A percentile compares a stretch with the other conserved stretches of the same genome.
Conservation (phyloP, 2,113 vertebrate genomes). For the Tragelaphus scriptus region DNA sequence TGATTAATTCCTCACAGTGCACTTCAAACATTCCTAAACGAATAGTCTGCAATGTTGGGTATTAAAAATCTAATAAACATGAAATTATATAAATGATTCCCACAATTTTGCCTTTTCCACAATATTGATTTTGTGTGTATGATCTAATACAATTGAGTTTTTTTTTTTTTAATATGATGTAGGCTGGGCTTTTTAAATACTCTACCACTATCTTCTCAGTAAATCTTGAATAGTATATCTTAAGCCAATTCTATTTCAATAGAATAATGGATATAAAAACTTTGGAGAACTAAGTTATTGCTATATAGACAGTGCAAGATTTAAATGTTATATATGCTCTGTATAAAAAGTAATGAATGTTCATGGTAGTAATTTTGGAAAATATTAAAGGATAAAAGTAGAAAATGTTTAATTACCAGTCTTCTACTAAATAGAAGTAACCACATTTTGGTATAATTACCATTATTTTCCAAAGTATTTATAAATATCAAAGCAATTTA, state of each 20-base stretch:
- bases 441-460: not conserved
- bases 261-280: not conserved
- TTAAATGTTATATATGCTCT: not conserved
- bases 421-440: not conserved
- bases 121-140: not conserved
- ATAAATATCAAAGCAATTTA: not conserved
- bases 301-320: not conserved
- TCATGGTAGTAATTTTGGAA: not conserved
- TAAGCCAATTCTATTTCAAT: not conserved
- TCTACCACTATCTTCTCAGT: not conserved
- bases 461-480: not conserved
- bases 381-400: not conserved
- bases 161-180: not conserved
- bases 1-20: constrained; percentile 85
- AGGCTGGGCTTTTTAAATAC: not conserved
- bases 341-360: not conserved
- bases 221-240: not conserved
- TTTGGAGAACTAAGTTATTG: not conserved
- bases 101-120: not conserved
- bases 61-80: not conserved
- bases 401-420: not conserved
- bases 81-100: not conserved
- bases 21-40: constrained; percentile 91
- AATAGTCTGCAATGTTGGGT: constrained; percentile 76
- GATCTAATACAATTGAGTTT: not conserved